These are phyloP conservation scores for Zaprionus lachaisei DNA, from an alignment of 1,140 invertebrate species.

Conservation along the genomic window DNA sequence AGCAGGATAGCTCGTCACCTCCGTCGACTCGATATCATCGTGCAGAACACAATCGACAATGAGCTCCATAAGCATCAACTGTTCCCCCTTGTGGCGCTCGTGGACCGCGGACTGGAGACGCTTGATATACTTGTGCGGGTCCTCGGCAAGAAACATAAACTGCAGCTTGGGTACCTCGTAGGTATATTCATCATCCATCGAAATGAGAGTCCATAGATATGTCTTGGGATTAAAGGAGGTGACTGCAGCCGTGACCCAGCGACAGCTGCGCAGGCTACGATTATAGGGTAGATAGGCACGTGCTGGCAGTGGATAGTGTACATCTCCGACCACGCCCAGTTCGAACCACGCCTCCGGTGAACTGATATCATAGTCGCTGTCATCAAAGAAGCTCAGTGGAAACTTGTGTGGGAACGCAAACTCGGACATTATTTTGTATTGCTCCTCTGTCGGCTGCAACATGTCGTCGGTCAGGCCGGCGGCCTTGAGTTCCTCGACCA, in stretches of 20 bases:
- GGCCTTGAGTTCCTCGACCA: constrained; percentile 55
- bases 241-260: constrained; percentile 68
- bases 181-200: constrained; percentile 57
- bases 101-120: constrained; percentile 65
- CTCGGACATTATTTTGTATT: constrained; percentile 70
- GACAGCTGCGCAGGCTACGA: constrained; percentile 58
- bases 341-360: constrained; percentile 73
- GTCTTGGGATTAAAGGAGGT: constrained; percentile 50
- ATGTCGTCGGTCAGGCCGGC: constrained; percentile 59
- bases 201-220: constrained; percentile 58
- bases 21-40: constrained; percentile 66
- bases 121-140: constrained; percentile 66
- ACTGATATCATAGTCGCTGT: constrained; percentile 70
- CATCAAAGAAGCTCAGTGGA: constrained; percentile 77
- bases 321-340: constrained; percentile 63
- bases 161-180: constrained; percentile 74
- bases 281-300: constrained; percentile 66
- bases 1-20: constrained; percentile 62
- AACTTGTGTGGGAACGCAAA: constrained; percentile 76
- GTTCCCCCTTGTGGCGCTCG: constrained; percentile 68
- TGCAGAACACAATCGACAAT: constrained; percentile 78
- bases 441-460: constrained; percentile 71
- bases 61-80: constrained; percentile 72
- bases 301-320: constrained; percentile 67
- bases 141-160: constrained; percentile 80